Evolutionary conservation across 2,797 vertebrate genomes (phyloP), one percentile per base, ranked within the genome.

Genomic region (Limosa lapponica): DNA sequence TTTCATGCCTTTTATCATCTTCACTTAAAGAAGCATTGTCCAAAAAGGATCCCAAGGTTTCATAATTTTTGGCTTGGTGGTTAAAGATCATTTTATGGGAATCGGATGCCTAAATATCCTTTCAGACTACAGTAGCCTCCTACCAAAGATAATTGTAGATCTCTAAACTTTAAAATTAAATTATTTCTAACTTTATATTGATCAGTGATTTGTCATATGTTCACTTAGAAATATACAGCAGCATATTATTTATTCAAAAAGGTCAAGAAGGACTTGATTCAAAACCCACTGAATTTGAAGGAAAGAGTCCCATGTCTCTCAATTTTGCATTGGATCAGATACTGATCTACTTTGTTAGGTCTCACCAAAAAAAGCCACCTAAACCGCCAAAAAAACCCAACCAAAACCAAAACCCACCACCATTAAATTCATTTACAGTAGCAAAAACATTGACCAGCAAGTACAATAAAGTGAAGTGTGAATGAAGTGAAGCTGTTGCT

Each of bases 391-490:
- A 16, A 41, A 16, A 27, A 16, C 2, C 14, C 49, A 51, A 28
- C 27, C 16, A 28, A 51, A 51, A 51, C 27, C 16, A 28, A 51
- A 28, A 16, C 1, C 2, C 16, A 2, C 16, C 25, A 46, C 22
- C 27, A 34, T 32, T n/a, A 13, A 3, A 5, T 36, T 64, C 1
- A 49, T 49, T 73, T 69, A n/a, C 17, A 73, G 36, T 16, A 54
- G 44, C 14, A 58, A 52, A 87, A 75, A 9, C 10, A 28, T 13
- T 16, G 8, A 36, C n/a, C 15, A 62, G 13, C 0, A 0, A 62
- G 34, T 61, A 57, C 5, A 46, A 20, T 6, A 61, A 7, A 24
- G 14, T 25, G 17, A 48, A 71, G 10, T n/a, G n/a, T n/a, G n/a
- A n/a, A n/a, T n/a, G n/a, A n/a, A n/a, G n/a, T n/a, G n/a, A n/a